Percentiles rank a stretch among this genome's conserved stretches.
Conservation (phyloP, 1,140 invertebrate species). For the Diabrotica virgifera region DNA sequence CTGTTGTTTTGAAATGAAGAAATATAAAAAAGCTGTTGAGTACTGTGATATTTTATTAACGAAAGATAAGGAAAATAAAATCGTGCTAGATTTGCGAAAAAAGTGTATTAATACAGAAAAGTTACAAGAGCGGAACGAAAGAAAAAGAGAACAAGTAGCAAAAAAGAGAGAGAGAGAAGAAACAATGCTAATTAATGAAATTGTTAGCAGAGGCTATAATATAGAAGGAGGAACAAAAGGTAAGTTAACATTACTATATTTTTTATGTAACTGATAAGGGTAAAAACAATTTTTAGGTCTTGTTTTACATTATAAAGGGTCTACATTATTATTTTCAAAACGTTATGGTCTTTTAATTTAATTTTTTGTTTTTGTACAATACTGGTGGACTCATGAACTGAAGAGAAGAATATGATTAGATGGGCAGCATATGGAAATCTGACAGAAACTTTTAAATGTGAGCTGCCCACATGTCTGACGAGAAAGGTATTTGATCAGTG, state of each 20-base stretch:
- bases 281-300: too few relatives aligned
- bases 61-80: conserved; percentile 55
- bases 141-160: conserved; percentile 55
- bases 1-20: conserved; percentile 65
- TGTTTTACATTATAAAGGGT: too few relatives aligned
- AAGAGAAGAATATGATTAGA: too few relatives aligned
- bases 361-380: too few relatives aligned
- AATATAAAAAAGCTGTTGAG: conserved; percentile 69
- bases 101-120: conserved; percentile 61
- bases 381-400: too few relatives aligned
- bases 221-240: conserved; percentile 42
- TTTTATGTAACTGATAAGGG: too few relatives aligned
- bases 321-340: too few relatives aligned
- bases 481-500: too few relatives aligned
- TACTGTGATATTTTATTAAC: conserved; percentile 71
- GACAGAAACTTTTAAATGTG: too few relatives aligned
- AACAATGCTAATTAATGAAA: conserved; percentile 54
- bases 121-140: conserved; percentile 56
- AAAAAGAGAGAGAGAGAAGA: conserved; percentile 58
- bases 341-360: too few relatives aligned
- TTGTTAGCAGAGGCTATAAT: conserved; percentile 54
- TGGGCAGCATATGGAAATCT: too few relatives aligned
- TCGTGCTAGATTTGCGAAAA: conserved; percentile 57
- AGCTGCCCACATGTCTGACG: too few relatives aligned
- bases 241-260: conserved; percentile 16